These are phyloP conservation scores for Equus quagga DNA, from an alignment of 2,113 vertebrate genomes.

Conservation along the genomic window DNA sequence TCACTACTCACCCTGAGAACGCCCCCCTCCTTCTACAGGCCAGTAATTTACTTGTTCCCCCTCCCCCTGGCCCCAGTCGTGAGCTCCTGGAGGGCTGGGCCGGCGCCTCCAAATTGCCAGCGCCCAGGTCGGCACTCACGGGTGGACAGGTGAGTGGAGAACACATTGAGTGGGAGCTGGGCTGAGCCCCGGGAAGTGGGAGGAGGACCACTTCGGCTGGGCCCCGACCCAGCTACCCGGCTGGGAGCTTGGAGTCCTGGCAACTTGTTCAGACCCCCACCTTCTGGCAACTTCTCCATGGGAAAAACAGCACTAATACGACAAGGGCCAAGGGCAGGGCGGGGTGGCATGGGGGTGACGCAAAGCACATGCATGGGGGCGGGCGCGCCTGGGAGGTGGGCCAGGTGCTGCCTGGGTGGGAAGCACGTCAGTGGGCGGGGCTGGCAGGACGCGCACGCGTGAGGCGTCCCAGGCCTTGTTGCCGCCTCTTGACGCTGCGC, in stretches of 20 bases:
- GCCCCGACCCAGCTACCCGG: background rate
- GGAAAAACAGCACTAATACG: no score
- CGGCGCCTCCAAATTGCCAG: fast-evolving
- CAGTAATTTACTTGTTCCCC: no score
- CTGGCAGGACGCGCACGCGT: background rate
- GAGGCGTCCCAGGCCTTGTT: background rate
- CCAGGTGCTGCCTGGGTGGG: background rate
- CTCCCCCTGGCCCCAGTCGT: no score
- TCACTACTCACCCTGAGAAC: background rate
- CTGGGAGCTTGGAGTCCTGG: background rate
- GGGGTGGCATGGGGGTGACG: background rate
- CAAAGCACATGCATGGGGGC: background rate
- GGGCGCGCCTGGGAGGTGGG: background rate
- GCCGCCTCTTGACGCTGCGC: fast-evolving
- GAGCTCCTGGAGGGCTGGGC: no score
- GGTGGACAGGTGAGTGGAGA: background rate
- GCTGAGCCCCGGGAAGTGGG: fast-evolving
- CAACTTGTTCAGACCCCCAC: background rate
- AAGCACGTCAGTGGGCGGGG: background rate
- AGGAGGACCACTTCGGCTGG: fast-evolving
- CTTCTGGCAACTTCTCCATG: background rate
- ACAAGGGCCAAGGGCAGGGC: background rate
- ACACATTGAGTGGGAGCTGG: no score
- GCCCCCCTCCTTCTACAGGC: no score
- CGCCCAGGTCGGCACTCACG: fast-evolving